Evolutionary conservation across 2,888 invertebrate species (phyloP), one percentile per base, ranked within the genome.

Genomic region (Zonitis immaculata): DNA sequence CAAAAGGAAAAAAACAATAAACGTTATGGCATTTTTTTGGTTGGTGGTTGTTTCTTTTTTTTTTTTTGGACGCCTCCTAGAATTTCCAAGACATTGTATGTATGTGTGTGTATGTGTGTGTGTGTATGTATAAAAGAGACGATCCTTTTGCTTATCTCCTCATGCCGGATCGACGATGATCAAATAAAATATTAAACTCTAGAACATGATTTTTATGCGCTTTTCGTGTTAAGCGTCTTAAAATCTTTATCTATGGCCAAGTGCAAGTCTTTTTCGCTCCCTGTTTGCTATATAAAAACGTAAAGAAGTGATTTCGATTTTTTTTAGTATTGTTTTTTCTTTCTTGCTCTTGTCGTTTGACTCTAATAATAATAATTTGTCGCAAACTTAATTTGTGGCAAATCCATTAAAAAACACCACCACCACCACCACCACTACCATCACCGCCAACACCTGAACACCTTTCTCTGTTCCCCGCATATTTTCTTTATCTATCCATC

Each of bases 141-240:
- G 60, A 68, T 69, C 66, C 69, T 66, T 66, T 65, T 66, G 66
- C 71, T 71, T 70, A 72, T 72, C 72, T 70, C 66, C 63, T 67
- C 63, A 65, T 64, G 62, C 68, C 69, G 66, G 66, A 70, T 4
- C 22, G 67, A 66, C 69, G 69, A 70, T 71, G 71, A 73, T 74
- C 75, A 72, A 74, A 74, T 74, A 74, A 75, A 75, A 75, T 74
- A 74, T 75, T 73, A 73, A 74, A 70, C 66, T n/a, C n/a, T 67
- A 67, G 70, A 70, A 71, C 74, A 73, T 73, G 73, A 74, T 74
- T 75, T 74, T 74, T 73, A 75, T 72, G 73, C 69, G 64, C 66
- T 63, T 69, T 75, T 71, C 73, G 73, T 74, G 73, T 73, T 69
- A 70, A 69, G 73, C 64, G 68, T 73, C 71, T 72, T 71, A 70